Conservation (phyloP, 2,888 invertebrate genomes). For the Psylliodes chrysocephalus region DNA sequence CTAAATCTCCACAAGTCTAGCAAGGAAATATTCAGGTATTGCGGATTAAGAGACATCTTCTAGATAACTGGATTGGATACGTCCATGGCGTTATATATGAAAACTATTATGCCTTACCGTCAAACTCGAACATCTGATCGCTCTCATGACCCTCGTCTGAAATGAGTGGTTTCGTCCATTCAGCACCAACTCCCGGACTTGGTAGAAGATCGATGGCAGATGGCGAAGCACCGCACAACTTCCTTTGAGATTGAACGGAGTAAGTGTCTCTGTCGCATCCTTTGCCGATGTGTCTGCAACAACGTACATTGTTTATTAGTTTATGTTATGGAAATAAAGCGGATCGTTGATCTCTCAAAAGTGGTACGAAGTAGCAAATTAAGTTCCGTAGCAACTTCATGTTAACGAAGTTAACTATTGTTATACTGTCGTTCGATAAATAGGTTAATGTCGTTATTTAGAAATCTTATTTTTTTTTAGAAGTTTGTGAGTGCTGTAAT, state of each 20-base stretch:
- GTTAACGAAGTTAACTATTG: no score
- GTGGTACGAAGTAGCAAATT: no score
- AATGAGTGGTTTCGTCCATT: constrained; percentile 84
- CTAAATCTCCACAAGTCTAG: no score
- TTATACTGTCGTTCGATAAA: no score
- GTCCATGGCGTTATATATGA: background rate
- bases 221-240: constrained; percentile 86
- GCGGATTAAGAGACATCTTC: no score
- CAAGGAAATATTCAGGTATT: no score
- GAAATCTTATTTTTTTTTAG: no score
- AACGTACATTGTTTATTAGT: constrained; percentile 1
- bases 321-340: background rate
- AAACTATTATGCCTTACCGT: constrained; percentile 69
- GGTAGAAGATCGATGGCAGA: constrained; percentile 89
- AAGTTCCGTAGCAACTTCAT: no score
- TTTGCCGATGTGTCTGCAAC: constrained; percentile 85
- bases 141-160: constrained; percentile 85
- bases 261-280: constrained; percentile 97
- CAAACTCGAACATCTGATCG: constrained; percentile 95
- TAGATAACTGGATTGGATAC: background rate
- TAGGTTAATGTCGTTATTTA: no score
- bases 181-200: constrained; percentile 77
- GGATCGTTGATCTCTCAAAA: no score
- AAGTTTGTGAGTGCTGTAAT: no score
- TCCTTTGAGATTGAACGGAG: constrained; percentile 84